Evolutionary conservation across 2,888 invertebrate species (phyloP).

Genomic region (Harmothoe impar): DNA sequence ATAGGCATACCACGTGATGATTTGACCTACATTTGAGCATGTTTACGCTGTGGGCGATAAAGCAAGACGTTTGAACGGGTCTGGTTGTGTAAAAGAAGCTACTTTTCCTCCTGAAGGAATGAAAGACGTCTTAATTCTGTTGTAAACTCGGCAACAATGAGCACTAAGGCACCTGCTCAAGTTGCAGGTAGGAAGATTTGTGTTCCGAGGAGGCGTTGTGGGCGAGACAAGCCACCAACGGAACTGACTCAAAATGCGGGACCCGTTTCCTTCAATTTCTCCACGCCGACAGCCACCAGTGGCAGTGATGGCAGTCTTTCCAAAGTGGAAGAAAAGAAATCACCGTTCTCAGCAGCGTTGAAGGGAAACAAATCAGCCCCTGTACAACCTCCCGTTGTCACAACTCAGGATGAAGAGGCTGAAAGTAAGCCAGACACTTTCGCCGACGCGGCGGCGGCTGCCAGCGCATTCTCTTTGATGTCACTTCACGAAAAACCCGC

Average conservation of each 20-base stretch:
- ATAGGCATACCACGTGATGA: neutral
- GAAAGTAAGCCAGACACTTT: constrained; percentile 36
- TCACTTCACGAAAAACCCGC: constrained; percentile 47
- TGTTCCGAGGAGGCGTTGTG: constrained; percentile 37
- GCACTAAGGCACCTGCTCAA: constrained; percentile 1
- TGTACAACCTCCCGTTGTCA: neutral
- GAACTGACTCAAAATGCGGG: neutral
- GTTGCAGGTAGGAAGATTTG: constrained; percentile 43
- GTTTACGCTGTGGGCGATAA: constrained; percentile 51
- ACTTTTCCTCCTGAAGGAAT: neutral
- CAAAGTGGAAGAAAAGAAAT: neutral
- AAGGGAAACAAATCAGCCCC: neutral
- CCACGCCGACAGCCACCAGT: constrained; percentile 14
- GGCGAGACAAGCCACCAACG: constrained; percentile 35
- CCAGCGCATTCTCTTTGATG: constrained; percentile 35
- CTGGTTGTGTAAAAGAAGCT: neutral
- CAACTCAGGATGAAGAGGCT: constrained; percentile 1
- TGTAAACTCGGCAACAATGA: neutral
- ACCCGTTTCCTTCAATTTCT: constrained; percentile 22
- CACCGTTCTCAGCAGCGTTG: neutral
- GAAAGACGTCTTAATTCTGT: neutral
- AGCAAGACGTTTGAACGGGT: neutral
- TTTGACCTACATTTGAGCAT: constrained; percentile 22
- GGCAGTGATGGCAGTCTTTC: neutral
- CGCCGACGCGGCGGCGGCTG: constrained; percentile 33